Base-by-base conservation (phyloP, 2,888 invertebrate species). In the Epinotia demarniana region DNA sequence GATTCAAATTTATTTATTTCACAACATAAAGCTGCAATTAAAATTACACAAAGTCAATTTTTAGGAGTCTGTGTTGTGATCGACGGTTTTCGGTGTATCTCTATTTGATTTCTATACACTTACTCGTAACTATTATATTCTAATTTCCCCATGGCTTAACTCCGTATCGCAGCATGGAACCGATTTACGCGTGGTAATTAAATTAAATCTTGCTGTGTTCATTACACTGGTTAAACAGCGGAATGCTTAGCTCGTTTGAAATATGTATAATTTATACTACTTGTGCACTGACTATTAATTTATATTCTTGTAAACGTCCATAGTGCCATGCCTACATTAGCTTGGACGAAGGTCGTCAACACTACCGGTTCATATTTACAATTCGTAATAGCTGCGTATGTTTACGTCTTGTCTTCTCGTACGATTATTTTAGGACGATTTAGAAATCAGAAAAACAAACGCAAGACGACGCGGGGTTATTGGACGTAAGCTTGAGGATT, bases 321-420 rank as follows among this genome's bases (percentile, higher is more conserved):
- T 43, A 43, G 13, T 43, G 46, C 19, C n/a, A 66, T 66, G 49
- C 27, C 19, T 53, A 12, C 12, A n/a, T 61, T n/a, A 5, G 18
- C 61, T 61, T 27, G 46, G 27, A n/a, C 27, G 66, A 66, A 66
- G 66, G 66, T 33, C 9, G 23, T 11, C 11, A 53, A 3, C 12
- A 12, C 27, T 33, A 55, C 66, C 66, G 53, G 66, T 66, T 27
- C 11, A n/a, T 53, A 53, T 66, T 66, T 66, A 66, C 66, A 53
- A 53, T 66, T 12, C 53, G 5, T n/a, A 33, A 33, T 33, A 27
- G n/a, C 18, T 8, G 61, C 43, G 64, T 61, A 4, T 66, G 66
- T 66, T 66, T 66, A 66, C 53, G 11, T 23, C 16, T 49, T 27
- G 23, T 12, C 16, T 27, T 49, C 16, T n/a, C 49, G 27, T 18